Percentiles rank a stretch among this genome's conserved stretches.
These are phyloP conservation scores for Romanomermis culicivorax DNA, from an alignment of 2,888 invertebrate genomes.

Conservation along the genomic window DNA sequence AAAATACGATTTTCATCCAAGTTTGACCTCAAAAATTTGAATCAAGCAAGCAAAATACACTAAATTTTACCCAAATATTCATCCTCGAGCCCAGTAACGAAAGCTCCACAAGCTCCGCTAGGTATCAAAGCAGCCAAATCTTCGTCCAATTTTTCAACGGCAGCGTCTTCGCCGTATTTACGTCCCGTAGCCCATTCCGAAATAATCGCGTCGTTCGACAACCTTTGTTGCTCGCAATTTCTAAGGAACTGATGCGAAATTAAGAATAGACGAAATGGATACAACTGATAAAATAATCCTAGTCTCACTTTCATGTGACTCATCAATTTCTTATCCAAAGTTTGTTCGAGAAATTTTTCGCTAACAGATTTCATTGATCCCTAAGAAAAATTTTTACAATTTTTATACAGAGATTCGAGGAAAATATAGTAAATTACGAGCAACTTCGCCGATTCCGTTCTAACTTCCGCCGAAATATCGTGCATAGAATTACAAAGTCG, in stretches of 20 bases:
- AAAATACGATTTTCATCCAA: too few species aligned
- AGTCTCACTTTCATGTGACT: constrained; percentile 59
- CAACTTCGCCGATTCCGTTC: constrained; percentile 24
- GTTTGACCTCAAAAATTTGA: neutral
- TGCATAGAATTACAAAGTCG: constrained; percentile 78
- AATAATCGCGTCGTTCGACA: neutral
- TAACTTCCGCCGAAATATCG: constrained; percentile 65
- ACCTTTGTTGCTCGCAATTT: neutral
- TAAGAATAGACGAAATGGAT: constrained; percentile 6
- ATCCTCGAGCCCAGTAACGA: constrained; percentile 92
- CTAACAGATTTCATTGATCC: constrained; percentile 71
- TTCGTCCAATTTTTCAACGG: constrained; percentile 50
- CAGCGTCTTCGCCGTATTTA: constrained; percentile 65
- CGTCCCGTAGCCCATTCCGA: constrained; percentile 69
- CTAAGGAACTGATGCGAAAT: neutral
- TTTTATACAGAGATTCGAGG: neutral
- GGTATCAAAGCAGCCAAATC: constrained; percentile 56
- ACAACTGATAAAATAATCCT: constrained; percentile 6
- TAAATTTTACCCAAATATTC: constrained; percentile 53
- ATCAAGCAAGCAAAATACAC: neutral
- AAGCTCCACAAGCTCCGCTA: constrained; percentile 87
- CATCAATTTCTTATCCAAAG: constrained; percentile 90
- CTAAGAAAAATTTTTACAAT: constrained; percentile 15
- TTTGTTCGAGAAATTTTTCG: constrained; percentile 71
- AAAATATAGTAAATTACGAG: constrained; percentile 14